Percentiles rank a stretch among this genome's conserved stretches.
These are phyloP conservation scores for Protomyctophum bolini DNA, from an alignment of 2,113 vertebrate species.

Conservation along the genomic window DNA sequence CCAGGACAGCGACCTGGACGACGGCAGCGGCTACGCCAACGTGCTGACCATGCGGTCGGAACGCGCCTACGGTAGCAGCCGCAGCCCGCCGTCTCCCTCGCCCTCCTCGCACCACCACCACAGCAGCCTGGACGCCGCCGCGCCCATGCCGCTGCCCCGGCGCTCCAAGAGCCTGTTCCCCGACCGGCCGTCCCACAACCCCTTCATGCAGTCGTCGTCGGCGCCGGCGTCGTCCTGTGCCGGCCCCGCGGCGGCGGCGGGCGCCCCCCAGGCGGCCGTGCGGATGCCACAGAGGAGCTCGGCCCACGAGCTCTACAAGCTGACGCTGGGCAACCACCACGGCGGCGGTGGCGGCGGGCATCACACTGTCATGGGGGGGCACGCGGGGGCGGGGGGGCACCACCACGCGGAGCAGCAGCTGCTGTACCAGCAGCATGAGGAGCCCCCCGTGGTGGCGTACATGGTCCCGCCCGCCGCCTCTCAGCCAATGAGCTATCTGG, in stretches of 20 bases:
- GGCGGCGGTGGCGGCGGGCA: slow-evolving; percentile 77
- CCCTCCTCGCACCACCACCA: slow-evolving; percentile 84
- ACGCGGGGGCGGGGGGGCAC: slow-evolving; percentile 19
- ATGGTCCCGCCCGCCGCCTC: slow-evolving; percentile 88
- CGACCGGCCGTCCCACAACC: slow-evolving; percentile 88
- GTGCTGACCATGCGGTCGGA: slow-evolving; percentile 90
- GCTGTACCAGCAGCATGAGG: slow-evolving; percentile 85
- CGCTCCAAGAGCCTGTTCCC: slow-evolving; percentile 93
- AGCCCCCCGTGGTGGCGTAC: slow-evolving; percentile 88
- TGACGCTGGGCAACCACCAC: slow-evolving; percentile 83
- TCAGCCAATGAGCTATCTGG: slow-evolving; percentile 89
- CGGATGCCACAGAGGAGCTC: slow-evolving; percentile 88
- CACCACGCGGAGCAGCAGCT: slow-evolving; percentile 69
- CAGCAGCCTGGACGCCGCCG: slow-evolving; percentile 79
- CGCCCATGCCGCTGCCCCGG: slow-evolving; percentile 78
- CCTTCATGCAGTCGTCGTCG: slow-evolving; percentile 84
- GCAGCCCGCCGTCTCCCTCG: slow-evolving; percentile 71
- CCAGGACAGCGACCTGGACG: slow-evolving; percentile 88
- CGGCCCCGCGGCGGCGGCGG: slow-evolving; percentile 62
- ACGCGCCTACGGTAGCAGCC: slow-evolving; percentile 85
- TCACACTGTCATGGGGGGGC: slow-evolving; percentile 29
- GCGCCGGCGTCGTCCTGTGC: no score
- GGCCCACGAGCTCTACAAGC: slow-evolving; percentile 91
- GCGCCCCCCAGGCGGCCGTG: slow-evolving; percentile 78
- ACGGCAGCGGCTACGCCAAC: slow-evolving; percentile 87